Conservation (phyloP, 2,888 invertebrate species). For the Agriotes lineatus region DNA sequence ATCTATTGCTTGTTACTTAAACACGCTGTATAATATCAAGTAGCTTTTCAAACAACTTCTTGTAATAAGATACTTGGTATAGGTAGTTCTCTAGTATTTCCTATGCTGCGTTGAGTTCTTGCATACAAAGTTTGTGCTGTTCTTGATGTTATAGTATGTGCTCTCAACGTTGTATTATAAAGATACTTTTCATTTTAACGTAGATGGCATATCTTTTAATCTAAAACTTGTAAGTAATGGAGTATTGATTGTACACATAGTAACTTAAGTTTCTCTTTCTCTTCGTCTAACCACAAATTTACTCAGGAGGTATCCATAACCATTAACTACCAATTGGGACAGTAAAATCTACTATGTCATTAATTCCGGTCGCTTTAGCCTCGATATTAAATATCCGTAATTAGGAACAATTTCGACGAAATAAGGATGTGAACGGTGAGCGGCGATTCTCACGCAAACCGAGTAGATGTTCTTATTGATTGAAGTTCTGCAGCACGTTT, state of each 20-base stretch:
- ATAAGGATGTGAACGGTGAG: constrained; percentile 27
- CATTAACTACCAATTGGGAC: constrained; percentile 16
- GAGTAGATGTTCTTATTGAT: constrained; percentile 15
- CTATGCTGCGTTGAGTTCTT: too few relatives aligned
- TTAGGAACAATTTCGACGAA: constrained; percentile 27
- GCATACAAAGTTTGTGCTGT: too few relatives aligned
- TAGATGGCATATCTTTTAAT: too few relatives aligned
- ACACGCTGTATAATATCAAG: too few relatives aligned
- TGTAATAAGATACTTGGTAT: too few relatives aligned
- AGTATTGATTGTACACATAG: neutral
- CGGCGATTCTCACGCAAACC: constrained; percentile 34
- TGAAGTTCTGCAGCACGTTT: constrained; percentile 5
- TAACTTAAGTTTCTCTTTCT: neutral
- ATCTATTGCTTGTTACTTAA: too few relatives aligned
- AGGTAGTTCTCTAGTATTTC: too few relatives aligned
- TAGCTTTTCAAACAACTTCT: too few relatives aligned
- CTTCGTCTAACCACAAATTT: neutral
- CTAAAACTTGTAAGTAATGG: neutral
- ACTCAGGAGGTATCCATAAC: neutral
- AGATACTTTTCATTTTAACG: too few relatives aligned
- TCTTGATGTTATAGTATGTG: too few relatives aligned
- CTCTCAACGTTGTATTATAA: too few relatives aligned
- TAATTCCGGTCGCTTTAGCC: constrained; percentile 28
- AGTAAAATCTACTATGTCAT: constrained; percentile 8
- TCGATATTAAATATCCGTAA: constrained; percentile 34